phyloP scores from a whole-genome alignment of 2,888 invertebrate genomes.

The Ernsta delagoae region DNA sequence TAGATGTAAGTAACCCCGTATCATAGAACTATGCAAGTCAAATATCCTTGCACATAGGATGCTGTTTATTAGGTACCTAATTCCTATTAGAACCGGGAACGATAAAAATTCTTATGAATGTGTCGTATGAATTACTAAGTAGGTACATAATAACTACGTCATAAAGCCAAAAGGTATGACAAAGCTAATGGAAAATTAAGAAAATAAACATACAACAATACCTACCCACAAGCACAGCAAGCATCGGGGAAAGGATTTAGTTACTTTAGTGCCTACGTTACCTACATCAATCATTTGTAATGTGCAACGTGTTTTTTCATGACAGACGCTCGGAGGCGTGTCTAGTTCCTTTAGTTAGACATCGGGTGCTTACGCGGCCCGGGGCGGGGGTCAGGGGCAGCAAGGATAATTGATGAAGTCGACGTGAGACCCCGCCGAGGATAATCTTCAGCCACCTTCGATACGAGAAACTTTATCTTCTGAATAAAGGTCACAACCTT shows the following conservation, averaged over 20 bases:
- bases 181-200: neutral
- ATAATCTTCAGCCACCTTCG: conserved; percentile 55
- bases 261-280: neutral
- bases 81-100: no score
- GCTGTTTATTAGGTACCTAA: no score
- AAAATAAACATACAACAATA: neutral
- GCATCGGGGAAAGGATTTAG: conserved; percentile 34
- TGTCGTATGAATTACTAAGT: neutral
- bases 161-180: neutral
- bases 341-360: conserved; percentile 48
- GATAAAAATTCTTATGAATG: no score
- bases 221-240: neutral
- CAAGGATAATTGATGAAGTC: conserved; percentile 73
- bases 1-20: no score
- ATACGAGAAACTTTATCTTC: conserved; percentile 30
- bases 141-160: neutral
- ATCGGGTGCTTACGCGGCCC: conserved; percentile 44
- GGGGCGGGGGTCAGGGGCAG: conserved; percentile 43
- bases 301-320: conserved; percentile 42
- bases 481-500: conserved; percentile 56
- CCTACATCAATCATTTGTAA: conserved; percentile 39
- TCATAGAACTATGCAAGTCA: no score
- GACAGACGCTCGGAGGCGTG: conserved; percentile 54
- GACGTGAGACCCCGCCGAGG: conserved; percentile 61
- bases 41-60: no score